Evolutionary conservation across 37 sponge, comb jelly and placozoan genomes (phyloP), one percentile per base, ranked within the genome.

Genomic region (Theonella swinhoei): DNA sequence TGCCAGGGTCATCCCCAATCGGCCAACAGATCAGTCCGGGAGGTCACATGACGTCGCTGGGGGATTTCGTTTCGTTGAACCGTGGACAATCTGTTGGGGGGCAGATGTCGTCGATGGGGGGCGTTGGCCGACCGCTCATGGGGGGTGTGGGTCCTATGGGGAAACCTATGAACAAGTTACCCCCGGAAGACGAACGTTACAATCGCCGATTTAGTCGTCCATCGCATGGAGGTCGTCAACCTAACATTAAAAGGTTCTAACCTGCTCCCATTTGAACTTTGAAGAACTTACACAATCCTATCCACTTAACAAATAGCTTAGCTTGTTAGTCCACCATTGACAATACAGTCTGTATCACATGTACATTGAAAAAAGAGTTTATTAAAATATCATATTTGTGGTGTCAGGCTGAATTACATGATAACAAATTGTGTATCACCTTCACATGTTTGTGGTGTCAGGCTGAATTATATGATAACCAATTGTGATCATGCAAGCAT

Each of bases 121-220:
- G 54, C 11, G 54, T 47, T 14, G 54, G 11, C 14, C 54, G 54
- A 17, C 54, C 7, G 54, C 7, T 47, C 11, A 47, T 47, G 54
- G 63, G 25, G 4, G 40, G 25, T 39, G 2, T 41, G 64, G 19
- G 39, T 0, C 42, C 64, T 1, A 41, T 35, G 40, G 24, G 14
- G 36, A 24, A 31, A 41, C 73, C 73, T 1, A 23, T 24, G 42
- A 22, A 19, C 9, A 83, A 83, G 58, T 34, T 83, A 64, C 84
- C 84, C 1, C 84, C 84, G 9, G 84, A 83, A 30, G 84, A 75
- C 3, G 75, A 83, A 42, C 42, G 84, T 4, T 83, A 83, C 84
- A 83, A 83, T 39, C 75, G 76, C 23, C 75, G 76, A 47, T 47
- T 47, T 14, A 47, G 11, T 47, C 54, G 54, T 17, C 54, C 54